Percentiles rank a stretch among this genome's conserved stretches.
These are phyloP conservation scores for Dryobota labecula DNA, from an alignment of 2,888 invertebrate genomes.

Conservation along the genomic window DNA sequence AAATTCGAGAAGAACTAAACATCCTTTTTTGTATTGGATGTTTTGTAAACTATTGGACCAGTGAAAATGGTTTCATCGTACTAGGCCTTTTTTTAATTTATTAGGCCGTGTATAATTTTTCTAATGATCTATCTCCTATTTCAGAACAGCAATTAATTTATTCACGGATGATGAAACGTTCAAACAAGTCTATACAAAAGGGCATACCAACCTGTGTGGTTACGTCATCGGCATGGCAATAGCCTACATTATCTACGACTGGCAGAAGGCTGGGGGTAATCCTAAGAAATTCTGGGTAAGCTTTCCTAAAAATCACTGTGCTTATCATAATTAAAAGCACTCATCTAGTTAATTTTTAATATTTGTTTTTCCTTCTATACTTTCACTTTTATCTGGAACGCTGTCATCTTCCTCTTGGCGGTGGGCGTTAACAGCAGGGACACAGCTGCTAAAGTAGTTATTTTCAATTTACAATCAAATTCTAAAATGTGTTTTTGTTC, in stretches of 20 bases:
- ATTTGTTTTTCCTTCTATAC: neutral
- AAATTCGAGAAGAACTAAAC: neutral
- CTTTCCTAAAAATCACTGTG: neutral
- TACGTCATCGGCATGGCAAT: conserved; percentile 74
- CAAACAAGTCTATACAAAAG: conserved; percentile 71
- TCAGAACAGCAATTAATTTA: conserved; percentile 58
- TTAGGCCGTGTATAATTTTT: too few species aligned
- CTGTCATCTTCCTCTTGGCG: neutral
- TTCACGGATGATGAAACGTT: conserved; percentile 68
- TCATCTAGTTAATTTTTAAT: neutral
- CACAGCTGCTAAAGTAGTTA: neutral
- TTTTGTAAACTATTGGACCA: neutral
- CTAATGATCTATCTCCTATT: conserved; percentile 10
- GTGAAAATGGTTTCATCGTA: neutral
- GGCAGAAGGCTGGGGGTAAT: conserved; percentile 67
- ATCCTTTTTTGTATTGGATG: neutral
- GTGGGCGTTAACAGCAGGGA: neutral
- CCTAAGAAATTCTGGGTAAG: conserved; percentile 68
- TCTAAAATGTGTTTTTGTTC: neutral
- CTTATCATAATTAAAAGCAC: neutral
- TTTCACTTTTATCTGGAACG: neutral
- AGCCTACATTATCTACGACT: conserved; percentile 72
- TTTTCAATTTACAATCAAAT: neutral
- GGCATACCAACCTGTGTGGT: conserved; percentile 75
- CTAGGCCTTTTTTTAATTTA: neutral